Conservation (phyloP, 2,888 invertebrate genomes). For the Chloroclystis v-ata region DNA sequence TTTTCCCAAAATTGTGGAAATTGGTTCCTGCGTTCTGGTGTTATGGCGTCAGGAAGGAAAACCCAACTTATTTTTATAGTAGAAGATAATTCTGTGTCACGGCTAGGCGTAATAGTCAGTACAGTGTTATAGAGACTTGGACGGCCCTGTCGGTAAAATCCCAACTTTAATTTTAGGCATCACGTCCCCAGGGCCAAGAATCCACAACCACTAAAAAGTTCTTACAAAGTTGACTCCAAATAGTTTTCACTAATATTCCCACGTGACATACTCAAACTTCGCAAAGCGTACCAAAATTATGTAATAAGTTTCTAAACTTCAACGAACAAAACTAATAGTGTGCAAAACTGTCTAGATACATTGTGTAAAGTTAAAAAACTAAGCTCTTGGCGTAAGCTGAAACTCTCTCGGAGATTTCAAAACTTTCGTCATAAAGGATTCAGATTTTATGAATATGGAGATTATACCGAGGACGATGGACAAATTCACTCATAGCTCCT, state of each 20-base stretch:
- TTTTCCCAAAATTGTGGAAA: no score
- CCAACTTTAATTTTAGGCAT: no score
- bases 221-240: slow-evolving; percentile 11
- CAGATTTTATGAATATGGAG: slow-evolving; percentile 63
- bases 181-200: background rate
- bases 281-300: slow-evolving; percentile 27
- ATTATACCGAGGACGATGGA: slow-evolving; percentile 43
- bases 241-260: slow-evolving; percentile 19
- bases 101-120: no score
- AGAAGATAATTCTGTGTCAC: no score
- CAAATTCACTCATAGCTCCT: slow-evolving; percentile 12
- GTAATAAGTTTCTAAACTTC: slow-evolving; percentile 30
- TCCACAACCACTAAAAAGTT: slow-evolving; percentile 12
- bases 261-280: slow-evolving; percentile 10
- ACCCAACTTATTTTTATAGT: no score
- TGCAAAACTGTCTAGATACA: slow-evolving; percentile 45
- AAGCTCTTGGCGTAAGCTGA: slow-evolving; percentile 35
- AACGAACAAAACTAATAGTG: slow-evolving; percentile 51
- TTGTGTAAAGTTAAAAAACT: slow-evolving; percentile 43
- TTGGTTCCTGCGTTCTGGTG: no score
- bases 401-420: slow-evolving; percentile 52
- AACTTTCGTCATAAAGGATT: slow-evolving; percentile 68
- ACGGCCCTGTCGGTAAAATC: no score
- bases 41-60: no score
- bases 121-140: no score